Evolutionary conservation across 2,797 vertebrate genomes (phyloP), one percentile per base, ranked within the genome.

Genomic region (Peromyscus melanophrys): DNA sequence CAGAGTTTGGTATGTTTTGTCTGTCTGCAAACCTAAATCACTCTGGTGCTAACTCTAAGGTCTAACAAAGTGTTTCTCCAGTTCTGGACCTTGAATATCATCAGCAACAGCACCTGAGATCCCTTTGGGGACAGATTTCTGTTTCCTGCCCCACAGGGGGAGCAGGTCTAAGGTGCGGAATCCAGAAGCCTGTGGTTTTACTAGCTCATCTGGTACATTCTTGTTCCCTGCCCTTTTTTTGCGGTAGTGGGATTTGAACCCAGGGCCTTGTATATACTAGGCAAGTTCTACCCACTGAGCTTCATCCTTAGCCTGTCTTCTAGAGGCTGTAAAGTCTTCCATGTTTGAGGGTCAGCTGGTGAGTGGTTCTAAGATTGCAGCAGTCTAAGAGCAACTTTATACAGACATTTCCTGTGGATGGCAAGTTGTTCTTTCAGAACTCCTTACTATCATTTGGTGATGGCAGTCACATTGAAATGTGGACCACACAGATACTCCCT

Each of bases 351-450:
- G 57, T 3, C n/a, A 73, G 19, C 63, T 19, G 46, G 43, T 17
- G 65, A 73, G 43, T 71, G 37, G 17, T 19, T 92, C 23, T 77
- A 95, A 55, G 10, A 7, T 90, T 95, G 87, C 2, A 65, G 63
- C 52, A 67, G 59, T 37, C 17, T 10, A 19, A 46, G 7, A 65
- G n/a, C 11, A 17, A 21, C 31, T 93, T 34, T 29, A 49, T 37
- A 87, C 63, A 87, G 23, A 80, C 12, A 34, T n/a, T 57, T 34
- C 27, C 52, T 90, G 9, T 34, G n/a, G 76, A 86, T 49, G 21
- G 73, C 11, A 84, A 84, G 27, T 92, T 83, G 6, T 78, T 95
- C 21, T 5, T 43, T 85, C 52, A 78, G 63, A 95, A 93, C 83
- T 83, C n/a, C 75, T 65, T 88, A 14, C 29, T 90, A 29, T 86